Evolutionary conservation across 2,113 vertebrate genomes (phyloP).

Genomic region (Tor tambroides): DNA sequence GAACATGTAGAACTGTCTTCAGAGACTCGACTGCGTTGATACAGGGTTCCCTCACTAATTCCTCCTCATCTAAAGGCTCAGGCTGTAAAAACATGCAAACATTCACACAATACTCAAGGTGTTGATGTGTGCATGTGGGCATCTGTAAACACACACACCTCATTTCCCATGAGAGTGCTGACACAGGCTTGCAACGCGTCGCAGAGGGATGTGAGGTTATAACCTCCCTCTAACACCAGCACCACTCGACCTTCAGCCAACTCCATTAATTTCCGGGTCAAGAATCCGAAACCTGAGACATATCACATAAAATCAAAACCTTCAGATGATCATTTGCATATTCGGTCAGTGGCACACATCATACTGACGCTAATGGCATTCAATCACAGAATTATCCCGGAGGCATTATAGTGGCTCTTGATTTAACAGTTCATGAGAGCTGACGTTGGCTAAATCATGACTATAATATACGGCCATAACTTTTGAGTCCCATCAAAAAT

Average conservation of each 20-base stretch:
- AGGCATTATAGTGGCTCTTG: neutral
- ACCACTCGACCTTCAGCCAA: slow-evolving; percentile 87
- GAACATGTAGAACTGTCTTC: slow-evolving; percentile 83
- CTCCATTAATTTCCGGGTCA: slow-evolving; percentile 93
- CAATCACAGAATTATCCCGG: neutral
- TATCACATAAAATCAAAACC: neutral
- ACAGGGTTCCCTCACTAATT: slow-evolving; percentile 86
- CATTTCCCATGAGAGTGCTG: slow-evolving; percentile 85
- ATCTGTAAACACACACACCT: slow-evolving; percentile 75
- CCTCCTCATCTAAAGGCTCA: slow-evolving; percentile 83
- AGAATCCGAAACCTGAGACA: slow-evolving; percentile 88
- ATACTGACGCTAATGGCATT: neutral
- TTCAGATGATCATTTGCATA: neutral
- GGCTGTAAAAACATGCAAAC: slow-evolving; percentile 70
- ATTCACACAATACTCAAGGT: neutral
- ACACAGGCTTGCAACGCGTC: slow-evolving; percentile 92
- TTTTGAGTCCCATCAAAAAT: neutral
- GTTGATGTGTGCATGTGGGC: neutral
- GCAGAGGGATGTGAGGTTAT: slow-evolving; percentile 90
- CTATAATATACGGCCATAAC: neutral
- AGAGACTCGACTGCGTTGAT: slow-evolving; percentile 83
- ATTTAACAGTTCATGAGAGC: neutral
- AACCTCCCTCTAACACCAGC: slow-evolving; percentile 88
- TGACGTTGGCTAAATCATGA: neutral
- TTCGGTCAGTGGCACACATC: neutral